phyloP scores from a whole-genome alignment of 2,797 vertebrate genomes.

The Coranthus polyacanthus region DNA sequence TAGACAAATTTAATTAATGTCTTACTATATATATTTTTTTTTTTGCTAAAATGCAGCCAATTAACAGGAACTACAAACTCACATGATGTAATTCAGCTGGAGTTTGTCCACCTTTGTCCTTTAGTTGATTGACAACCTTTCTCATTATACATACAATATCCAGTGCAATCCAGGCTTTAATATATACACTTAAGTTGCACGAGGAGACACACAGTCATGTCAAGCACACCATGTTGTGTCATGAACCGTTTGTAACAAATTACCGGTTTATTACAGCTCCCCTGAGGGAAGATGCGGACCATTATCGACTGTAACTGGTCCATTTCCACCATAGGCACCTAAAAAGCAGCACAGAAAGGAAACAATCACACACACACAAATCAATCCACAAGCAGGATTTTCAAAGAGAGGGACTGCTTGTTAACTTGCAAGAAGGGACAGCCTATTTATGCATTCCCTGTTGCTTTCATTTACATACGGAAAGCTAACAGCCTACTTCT shows the following conservation, averaged over 20 bases:
- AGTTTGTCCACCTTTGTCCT: too few relatives aligned
- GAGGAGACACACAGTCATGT: too few relatives aligned
- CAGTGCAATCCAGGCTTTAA: not conserved
- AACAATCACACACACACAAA: conserved; percentile 14
- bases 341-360: not conserved
- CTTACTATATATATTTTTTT: not conserved
- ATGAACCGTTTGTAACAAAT: conserved; percentile 38
- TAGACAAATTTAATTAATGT: not conserved
- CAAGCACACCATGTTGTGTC: not conserved
- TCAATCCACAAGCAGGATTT: conserved; percentile 12
- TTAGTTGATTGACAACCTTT: too few relatives aligned
- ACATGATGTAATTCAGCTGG: too few relatives aligned
- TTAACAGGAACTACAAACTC: too few relatives aligned
- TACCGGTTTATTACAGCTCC: conserved; percentile 12
- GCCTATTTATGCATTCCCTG: conserved; percentile 32
- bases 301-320: conserved; percentile 37
- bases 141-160: too few relatives aligned
- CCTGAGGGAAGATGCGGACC: conserved; percentile 20
- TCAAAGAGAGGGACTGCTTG: conserved; percentile 14
- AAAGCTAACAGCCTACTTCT: conserved; percentile 16
- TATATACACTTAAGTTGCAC: conserved; percentile 4
- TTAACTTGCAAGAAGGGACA: conserved; percentile 26
- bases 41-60: too few relatives aligned
- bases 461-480: conserved; percentile 59
- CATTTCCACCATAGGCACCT: conserved; percentile 40